Evolutionary conservation across 2,888 invertebrate species (phyloP), one percentile per base, ranked within the genome.

Genomic region (Drosophila yooni): DNA sequence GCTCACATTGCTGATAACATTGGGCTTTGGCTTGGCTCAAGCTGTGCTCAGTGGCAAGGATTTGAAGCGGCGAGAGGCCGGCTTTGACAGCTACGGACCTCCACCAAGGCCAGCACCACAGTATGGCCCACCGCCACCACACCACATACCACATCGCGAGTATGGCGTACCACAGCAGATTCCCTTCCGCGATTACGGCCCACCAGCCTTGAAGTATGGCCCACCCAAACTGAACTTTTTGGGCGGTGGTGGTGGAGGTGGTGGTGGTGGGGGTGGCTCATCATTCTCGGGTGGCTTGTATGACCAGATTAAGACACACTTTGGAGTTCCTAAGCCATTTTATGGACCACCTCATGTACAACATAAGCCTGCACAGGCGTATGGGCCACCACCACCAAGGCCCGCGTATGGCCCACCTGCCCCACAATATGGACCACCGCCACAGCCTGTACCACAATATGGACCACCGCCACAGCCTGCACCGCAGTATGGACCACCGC

Each of bases 121-220:
- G 57, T 82, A 89, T 50, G 90, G 91, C 11, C 92, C 92, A 46
- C 93, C 95, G 0, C 94, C 94, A 43, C 88, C 94, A 38, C 89
- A 92, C 79, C 94, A 94, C 0, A 93, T 94, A 0, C 95, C 95
- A 0, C 93, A 94, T 1, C 94, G 94, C n/a, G 91, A 92, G 53
- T 93, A 93, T 68, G 92, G 93, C 3, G 89, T 92, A 27, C 92
- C 92, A 3, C 92, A 92, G 65, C 86, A 92, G 68, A 91, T 91
- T 38, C 92, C 93, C 0, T 92, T 92, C 71, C 85, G 91, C 34
- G 93, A 93, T 59, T 93, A 93, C 60, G 93, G 93, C 0, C 91
- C 92, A 2, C 93, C 93, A 0, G 84, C 91, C 0, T n/a, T 91
- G 0, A 93, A 93, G 66, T 94, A 94, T 81, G 94, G 94, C 0